Percentiles rank a stretch among this genome's conserved stretches.
phyloP scores from a whole-genome alignment of 2,888 invertebrate species.

The Pherbina coryleti region DNA sequence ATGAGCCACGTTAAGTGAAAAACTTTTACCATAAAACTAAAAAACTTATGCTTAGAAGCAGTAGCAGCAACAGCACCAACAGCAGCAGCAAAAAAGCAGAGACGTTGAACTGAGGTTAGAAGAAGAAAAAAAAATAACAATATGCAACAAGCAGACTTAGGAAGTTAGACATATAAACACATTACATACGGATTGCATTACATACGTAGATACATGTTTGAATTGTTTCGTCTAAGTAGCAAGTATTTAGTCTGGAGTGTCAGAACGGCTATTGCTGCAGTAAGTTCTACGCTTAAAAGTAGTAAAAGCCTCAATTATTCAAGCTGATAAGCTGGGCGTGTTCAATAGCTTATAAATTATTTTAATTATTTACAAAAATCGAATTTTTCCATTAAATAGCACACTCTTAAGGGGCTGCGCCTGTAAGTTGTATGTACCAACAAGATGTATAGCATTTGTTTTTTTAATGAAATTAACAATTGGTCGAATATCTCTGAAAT shows the following conservation, averaged over 20 bases:
- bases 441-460: too few species aligned
- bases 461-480: too few species aligned
- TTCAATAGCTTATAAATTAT: background rate
- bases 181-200: background rate
- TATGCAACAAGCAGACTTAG: background rate
- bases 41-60: constrained; percentile 35
- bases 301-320: background rate
- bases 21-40: constrained; percentile 55
- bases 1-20: constrained; percentile 56
- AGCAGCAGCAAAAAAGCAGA: background rate
- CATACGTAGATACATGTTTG: background rate
- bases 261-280: background rate
- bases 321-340: background rate
- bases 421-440: too few species aligned
- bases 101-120: background rate
- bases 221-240: background rate
- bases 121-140: background rate
- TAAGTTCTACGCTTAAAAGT: background rate
- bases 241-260: background rate
- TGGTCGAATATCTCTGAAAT: too few species aligned
- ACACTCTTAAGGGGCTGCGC: too few species aligned
- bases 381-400: too few species aligned
- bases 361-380: background rate
- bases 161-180: too few species aligned
- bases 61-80: background rate